Percentiles rank a stretch among this genome's conserved stretches.
These are phyloP conservation scores for Pseudomyrmex gracilis DNA, from an alignment of 1,140 invertebrate species.

Conservation along the genomic window DNA sequence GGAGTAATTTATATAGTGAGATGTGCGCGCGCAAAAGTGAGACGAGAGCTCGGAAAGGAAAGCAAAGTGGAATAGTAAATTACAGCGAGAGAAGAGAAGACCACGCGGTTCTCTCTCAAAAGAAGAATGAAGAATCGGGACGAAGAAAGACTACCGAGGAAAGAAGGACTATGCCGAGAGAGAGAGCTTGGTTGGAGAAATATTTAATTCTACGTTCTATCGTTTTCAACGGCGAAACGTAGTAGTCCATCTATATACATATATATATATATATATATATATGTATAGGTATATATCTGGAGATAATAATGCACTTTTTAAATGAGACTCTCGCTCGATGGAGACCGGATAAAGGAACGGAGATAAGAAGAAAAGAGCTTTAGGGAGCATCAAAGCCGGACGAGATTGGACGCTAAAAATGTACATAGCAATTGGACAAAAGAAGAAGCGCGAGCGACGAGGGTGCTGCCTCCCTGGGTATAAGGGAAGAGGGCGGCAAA, in stretches of 20 bases:
- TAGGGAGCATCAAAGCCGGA: slow-evolving; percentile 57
- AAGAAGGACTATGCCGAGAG: not conserved
- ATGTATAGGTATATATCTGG: not conserved
- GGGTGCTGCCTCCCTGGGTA: slow-evolving; percentile 6
- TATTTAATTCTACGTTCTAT: slow-evolving; percentile 58
- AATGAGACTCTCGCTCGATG: slow-evolving; percentile 55
- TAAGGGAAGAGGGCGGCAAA: slow-evolving; percentile 14
- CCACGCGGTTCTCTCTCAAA: not conserved
- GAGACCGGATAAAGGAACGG: slow-evolving; percentile 39
- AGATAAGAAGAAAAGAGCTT: slow-evolving; percentile 60
- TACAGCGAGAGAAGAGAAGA: slow-evolving; percentile 49
- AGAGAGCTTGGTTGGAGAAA: slow-evolving; percentile 22
- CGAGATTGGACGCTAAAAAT: slow-evolving; percentile 62
- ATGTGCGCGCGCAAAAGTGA: slow-evolving; percentile 36
- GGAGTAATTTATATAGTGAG: slow-evolving; percentile 55
- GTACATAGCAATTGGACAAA: slow-evolving; percentile 61
- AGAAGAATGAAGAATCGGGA: slow-evolving; percentile 43
- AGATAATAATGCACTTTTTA: slow-evolving; percentile 61
- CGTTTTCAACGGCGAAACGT: slow-evolving; percentile 9
- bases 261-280: slow-evolving; percentile 28
- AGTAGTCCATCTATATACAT: not conserved
- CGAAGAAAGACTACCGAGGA: slow-evolving; percentile 13
- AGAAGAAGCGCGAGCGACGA: slow-evolving; percentile 31
- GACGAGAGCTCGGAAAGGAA: slow-evolving; percentile 40
- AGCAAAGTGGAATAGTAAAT: slow-evolving; percentile 50